Base-by-base conservation (phyloP, 2,113 vertebrate species). In the Glaucidium brasilianum region DNA sequence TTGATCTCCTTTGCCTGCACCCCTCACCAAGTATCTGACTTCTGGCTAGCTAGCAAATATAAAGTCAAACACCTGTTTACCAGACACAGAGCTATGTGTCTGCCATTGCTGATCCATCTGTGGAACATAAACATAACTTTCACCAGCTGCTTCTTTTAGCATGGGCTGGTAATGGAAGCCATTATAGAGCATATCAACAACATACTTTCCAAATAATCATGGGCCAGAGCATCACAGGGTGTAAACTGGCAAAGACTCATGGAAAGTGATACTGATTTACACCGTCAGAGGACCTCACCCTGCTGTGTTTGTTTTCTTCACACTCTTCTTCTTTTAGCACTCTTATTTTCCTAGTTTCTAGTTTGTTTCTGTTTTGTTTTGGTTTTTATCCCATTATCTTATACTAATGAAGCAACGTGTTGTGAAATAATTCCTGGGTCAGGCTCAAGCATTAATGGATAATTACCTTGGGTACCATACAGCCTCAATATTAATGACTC, bases 141-240 rank as follows among this genome's bases (percentile, higher is more conserved):
- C 97, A 97, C 98, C 98, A 98, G 98, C 98, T 98, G 97, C 97
- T 97, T 97, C 90, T 94, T 97, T 95, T 96, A 98, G 96, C 95
- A 77, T 66, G 81, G 95, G 94, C 83, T 95, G 94, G 94, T 97
- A 95, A 93, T 88, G 86, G 32, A 89, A 79, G 73, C 91, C 95
- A 97, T 97, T 97, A 97, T 85, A 91, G 88, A 96, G 86, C 90
- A 96, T 82, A 87, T 96, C 96, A 95, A 92, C 93, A 94, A 94
- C 83, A 62, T 90, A 88, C 89, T 97, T 95, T 87, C 87, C 80
- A 85, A 96, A 95, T 92, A 96, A 97, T 85, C 88, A 67, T 85
- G 84, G 85, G 85, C 92, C 94, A 94, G 85, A 90, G 82, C 85
- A 93, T 91, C 77, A 59, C 41, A 72, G 81, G 89, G 92, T 72